These are phyloP conservation scores for Aphidoletes aphidimyza DNA, from an alignment of 2,888 invertebrate species.

Conservation along the genomic window DNA sequence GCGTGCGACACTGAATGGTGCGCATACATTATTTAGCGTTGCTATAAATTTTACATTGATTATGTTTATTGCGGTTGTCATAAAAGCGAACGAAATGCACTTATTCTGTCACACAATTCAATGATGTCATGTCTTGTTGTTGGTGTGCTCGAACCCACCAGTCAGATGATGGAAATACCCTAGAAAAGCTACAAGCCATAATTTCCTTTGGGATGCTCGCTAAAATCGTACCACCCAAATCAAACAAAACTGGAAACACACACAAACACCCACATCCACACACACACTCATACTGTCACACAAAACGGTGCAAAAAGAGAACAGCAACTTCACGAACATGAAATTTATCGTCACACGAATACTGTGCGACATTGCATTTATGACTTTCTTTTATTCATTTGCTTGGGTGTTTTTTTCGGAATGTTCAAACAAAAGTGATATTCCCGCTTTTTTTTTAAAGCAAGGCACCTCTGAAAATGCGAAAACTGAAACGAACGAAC, in stretches of 20 bases:
- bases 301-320: not conserved
- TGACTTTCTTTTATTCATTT: conserved; percentile 47
- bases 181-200: conserved; percentile 18
- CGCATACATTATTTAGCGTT: conserved; percentile 35
- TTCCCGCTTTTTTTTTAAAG: not conserved
- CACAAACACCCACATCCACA: not conserved
- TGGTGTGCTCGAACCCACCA: not conserved
- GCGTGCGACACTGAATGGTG: conserved; percentile 29
- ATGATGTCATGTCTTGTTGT: not conserved
- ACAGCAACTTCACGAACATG: not conserved
- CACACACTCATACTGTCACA: not conserved
- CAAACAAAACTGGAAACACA: not conserved
- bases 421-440: conserved; percentile 6
- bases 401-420: not conserved
- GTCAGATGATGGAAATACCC: not conserved
- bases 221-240: not conserved
- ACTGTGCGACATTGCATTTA: conserved; percentile 2
- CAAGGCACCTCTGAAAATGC: not conserved
- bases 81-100: conserved; percentile 37
- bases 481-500: too few relatives aligned
- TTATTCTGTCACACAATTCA: conserved; percentile 39
- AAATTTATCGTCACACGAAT: not conserved
- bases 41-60: conserved; percentile 38
- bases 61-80: conserved; percentile 47
- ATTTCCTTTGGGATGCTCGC: conserved; percentile 37